These are phyloP conservation scores for Eilema depressum DNA, from an alignment of 2,888 invertebrate genomes.

Conservation along the genomic window DNA sequence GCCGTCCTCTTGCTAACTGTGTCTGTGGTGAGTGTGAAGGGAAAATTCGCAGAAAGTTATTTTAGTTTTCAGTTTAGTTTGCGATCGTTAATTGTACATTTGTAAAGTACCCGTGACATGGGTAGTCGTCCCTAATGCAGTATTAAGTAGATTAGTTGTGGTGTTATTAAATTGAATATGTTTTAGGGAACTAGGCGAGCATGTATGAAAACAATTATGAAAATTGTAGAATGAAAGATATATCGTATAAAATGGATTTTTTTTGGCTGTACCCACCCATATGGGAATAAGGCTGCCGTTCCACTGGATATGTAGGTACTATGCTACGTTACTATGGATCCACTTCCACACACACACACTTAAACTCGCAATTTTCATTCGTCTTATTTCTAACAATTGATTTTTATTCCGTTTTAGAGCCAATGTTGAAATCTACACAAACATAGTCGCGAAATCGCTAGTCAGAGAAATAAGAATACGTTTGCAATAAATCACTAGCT, in stretches of 20 bases:
- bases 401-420: too few relatives aligned
- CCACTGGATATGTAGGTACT: too few relatives aligned
- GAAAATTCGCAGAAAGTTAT: neutral
- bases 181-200: neutral
- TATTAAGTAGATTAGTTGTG: neutral
- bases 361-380: too few relatives aligned
- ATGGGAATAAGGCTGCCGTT: too few relatives aligned
- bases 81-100: constrained; percentile 1
- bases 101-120: neutral
- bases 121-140: neutral
- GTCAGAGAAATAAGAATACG: too few relatives aligned
- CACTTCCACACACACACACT: too few relatives aligned
- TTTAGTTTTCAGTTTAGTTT: neutral
- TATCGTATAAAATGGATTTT: too few relatives aligned
- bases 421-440: neutral
- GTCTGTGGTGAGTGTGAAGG: neutral
- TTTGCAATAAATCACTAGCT: neutral
- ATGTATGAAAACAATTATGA: constrained; percentile 1
- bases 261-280: too few relatives aligned
- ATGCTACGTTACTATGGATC: too few relatives aligned
- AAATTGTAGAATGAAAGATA: neutral
- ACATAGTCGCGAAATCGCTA: neutral
- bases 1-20: neutral
- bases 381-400: too few relatives aligned
- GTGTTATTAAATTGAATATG: neutral